Base-by-base conservation (phyloP, 2,797 vertebrate species). In the Sardinella longiceps region DNA sequence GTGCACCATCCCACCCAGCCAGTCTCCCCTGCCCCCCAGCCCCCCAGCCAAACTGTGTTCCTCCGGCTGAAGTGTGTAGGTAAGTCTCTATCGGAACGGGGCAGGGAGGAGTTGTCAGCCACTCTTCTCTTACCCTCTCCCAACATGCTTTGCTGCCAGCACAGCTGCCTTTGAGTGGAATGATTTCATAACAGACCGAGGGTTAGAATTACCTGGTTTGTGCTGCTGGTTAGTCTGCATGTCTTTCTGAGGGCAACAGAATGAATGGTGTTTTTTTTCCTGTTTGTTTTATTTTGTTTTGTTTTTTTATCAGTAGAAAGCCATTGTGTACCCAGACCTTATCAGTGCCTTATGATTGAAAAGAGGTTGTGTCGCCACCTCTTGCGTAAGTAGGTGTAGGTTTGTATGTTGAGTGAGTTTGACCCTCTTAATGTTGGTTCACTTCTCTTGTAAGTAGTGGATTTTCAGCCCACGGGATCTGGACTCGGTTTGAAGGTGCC, bases 41-140 rank as follows among this genome's bases (percentile, higher is more conserved):
- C 85, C 80, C 85, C 81, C 28, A 39, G 30, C 53, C 37, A 45
- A 80, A n/a, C 74, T 33, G 28, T 11, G 25, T 14, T 3, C 25
- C 12, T 80, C 80, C 85, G 80, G 84, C 84, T 86, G 86, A 90
- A 83, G 85, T 80, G n/a, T 83, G 56, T 87, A 91, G 91, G 90
- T 92, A 90, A 92, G 90, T 91, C 87, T 89, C 85, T 74, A 7
- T 48, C 11, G 46, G 58, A 77, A 77, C 81, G 90, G 88, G 89
- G 87, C 87, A 88, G 83, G 58, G 70, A 88, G 84, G 48, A 81
- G 85, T 86, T 48, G 45, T 86, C 77, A 18, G 45, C 39, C 66
- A 77, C n/a, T 81, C 60, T 81, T 50, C 53, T 80, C 74, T 86
- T 85, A 66, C 87, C 85, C 56, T 80, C 83, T 66, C 53, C 6